Evolutionary conservation across 2,113 vertebrate genomes (phyloP).

Genomic region (Pseudorhombus dupliciocellatus): DNA sequence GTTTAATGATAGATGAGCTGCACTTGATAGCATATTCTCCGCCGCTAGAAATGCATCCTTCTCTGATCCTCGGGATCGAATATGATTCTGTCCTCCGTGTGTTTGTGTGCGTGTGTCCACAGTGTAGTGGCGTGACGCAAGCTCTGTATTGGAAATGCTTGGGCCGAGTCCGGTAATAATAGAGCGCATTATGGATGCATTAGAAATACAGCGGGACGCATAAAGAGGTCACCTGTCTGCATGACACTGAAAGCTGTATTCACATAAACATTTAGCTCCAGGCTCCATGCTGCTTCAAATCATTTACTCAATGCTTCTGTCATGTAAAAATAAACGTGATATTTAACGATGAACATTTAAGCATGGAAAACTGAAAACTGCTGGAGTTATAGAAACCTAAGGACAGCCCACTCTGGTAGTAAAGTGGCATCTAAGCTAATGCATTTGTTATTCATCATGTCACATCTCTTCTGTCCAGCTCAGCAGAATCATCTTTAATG

Average conservation of each 20-base stretch:
- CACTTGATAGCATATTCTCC: slow-evolving; percentile 62
- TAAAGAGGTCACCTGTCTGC: slow-evolving; percentile 43
- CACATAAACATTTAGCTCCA: slow-evolving; percentile 34
- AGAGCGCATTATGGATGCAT: slow-evolving; percentile 36
- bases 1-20: slow-evolving; percentile 76
- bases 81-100: slow-evolving; percentile 29
- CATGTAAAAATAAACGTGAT: background rate
- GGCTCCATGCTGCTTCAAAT: slow-evolving; percentile 19
- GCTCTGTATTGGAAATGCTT: slow-evolving; percentile 36
- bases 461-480: background rate
- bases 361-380: no score
- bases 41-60: slow-evolving; percentile 41
- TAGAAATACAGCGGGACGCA: slow-evolving; percentile 20
- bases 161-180: slow-evolving; percentile 51
- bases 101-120: slow-evolving; percentile 31
- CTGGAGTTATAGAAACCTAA: no score
- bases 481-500: background rate
- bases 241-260: slow-evolving; percentile 16
- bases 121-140: slow-evolving; percentile 18
- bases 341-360: background rate
- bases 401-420: no score
- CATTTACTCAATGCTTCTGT: background rate
- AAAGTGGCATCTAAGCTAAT: background rate
- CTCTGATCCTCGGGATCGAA: slow-evolving; percentile 26
- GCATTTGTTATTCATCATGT: background rate